Base-by-base conservation (phyloP, 1,140 invertebrate species). In the Pogonomyrmex californicus region DNA sequence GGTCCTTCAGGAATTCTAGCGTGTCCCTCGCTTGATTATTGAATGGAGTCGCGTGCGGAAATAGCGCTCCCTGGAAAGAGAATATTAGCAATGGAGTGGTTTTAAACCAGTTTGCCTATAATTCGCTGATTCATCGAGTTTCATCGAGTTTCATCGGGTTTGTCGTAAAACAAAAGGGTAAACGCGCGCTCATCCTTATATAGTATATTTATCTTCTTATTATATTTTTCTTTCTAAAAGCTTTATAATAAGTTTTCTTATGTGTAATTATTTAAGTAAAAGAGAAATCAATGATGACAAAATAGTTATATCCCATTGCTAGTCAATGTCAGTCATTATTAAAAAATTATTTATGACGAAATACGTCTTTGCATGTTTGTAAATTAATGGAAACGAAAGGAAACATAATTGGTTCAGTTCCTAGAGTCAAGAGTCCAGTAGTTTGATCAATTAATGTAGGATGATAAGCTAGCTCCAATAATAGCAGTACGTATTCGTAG, bases 31-130 rank as follows among this genome's bases (percentile, higher is more conserved):
- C 33, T 75, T 73, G 54, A 83, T 83, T 62, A 83, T 83, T 49
- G 79, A 83, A 83, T 62, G 56, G 54, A 75, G 41, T 62, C 33
- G 68, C 56, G 41, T 36, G 54, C n/a, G 68, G 41, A 82, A 82
- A 71, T 82, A 41, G 38, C 51, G 23, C 14, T 17, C 4, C 30
- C 30, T 56, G 23, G 54, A 60, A 75, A 62, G 10, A 38, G 68
- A 56, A 30, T 49, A 60, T 71, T 38, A 68, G 7, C 30, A 4
- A 5, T 12, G 10, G 6, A 17, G 7, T 66, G 62, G n/a, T 51
- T 51, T 81, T 2, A 33, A 56, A 33, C 4, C 38, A 44, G 23
- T 70, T 56, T 54, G 36, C 23, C 2, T 17, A 49, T 78, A 78
- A 38, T 41, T 30, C 12, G 47, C 12, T 33, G 49, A 81, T 81